Conservation (phyloP, 53 echinoderm and acorn worm genomes). For the Glandiceps talaboti region DNA sequence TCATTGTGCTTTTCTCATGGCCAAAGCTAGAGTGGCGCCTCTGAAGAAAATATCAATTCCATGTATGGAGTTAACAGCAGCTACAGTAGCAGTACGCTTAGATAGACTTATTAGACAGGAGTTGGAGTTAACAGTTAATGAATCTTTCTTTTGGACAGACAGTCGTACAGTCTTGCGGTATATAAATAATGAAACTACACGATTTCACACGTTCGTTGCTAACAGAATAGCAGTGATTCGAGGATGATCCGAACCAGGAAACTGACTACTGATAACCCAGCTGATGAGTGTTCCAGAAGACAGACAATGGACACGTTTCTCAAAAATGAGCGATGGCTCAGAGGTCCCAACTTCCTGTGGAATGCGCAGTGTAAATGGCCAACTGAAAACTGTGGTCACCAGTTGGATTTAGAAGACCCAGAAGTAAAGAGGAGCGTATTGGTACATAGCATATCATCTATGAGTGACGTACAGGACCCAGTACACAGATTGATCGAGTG, state of each 20-base stretch:
- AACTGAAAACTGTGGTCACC: no score
- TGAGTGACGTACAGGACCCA: no score
- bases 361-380: background rate
- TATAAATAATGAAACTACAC: conserved; percentile 25
- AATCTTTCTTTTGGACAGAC: no score
- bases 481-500: conserved; percentile 5
- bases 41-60: conserved; percentile 23
- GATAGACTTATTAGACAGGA: conserved; percentile 28
- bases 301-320: background rate
- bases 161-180: conserved; percentile 42
- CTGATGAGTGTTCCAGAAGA: background rate
- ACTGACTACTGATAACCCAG: background rate
- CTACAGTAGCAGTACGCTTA: conserved; percentile 32
- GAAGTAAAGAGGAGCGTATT: no score
- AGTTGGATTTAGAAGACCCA: no score
- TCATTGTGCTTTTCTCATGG: conserved; percentile 13
- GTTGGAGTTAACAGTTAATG: no score
- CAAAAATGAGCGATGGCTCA: background rate
- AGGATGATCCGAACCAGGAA: conserved; percentile 1
- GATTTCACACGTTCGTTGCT: conserved; percentile 41
- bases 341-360: background rate
- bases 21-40: conserved; percentile 39
- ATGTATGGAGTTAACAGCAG: conserved; percentile 29
- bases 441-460: no score
- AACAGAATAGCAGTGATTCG: conserved; percentile 37